These are phyloP conservation scores for Zaprionus bogoriensis DNA, from an alignment of 2,888 invertebrate genomes.

Conservation along the genomic window DNA sequence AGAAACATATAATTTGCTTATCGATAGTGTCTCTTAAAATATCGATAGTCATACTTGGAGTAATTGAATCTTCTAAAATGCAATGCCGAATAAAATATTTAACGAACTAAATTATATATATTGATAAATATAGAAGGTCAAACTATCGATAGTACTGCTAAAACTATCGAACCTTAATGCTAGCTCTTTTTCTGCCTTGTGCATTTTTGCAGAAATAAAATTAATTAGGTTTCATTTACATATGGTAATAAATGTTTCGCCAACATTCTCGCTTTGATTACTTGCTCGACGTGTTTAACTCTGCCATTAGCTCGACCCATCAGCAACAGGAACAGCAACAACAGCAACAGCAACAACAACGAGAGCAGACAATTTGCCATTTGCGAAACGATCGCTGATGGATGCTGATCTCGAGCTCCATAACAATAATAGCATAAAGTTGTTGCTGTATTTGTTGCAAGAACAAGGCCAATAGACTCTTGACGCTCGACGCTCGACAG, in stretches of 20 bases:
- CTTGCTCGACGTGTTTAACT: not conserved
- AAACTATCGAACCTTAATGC: not conserved
- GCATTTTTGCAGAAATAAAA: not conserved
- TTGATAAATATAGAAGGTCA: too few species aligned
- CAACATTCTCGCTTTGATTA: not conserved
- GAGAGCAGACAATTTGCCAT: not conserved
- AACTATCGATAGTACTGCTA: not conserved
- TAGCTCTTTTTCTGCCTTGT: not conserved
- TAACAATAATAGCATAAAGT: not conserved
- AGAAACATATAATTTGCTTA: too few species aligned
- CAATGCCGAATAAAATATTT: too few species aligned
- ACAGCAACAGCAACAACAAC: not conserved
- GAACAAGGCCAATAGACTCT: constrained; percentile 67
- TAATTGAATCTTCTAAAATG: too few species aligned
- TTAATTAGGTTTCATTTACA: not conserved
- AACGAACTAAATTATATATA: too few species aligned
- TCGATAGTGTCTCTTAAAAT: too few species aligned
- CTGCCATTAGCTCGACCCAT: too few species aligned
- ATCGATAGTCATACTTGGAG: too few species aligned
- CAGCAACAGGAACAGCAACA: not conserved
- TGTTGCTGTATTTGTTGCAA: constrained; percentile 27
- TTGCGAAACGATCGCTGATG: constrained; percentile 15
- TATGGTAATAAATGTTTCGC: not conserved
- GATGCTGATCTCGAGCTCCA: constrained; percentile 18
- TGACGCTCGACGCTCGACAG: too few species aligned